phyloP scores from a whole-genome alignment of 2,797 vertebrate genomes.

The Mergus octosetaceus region DNA sequence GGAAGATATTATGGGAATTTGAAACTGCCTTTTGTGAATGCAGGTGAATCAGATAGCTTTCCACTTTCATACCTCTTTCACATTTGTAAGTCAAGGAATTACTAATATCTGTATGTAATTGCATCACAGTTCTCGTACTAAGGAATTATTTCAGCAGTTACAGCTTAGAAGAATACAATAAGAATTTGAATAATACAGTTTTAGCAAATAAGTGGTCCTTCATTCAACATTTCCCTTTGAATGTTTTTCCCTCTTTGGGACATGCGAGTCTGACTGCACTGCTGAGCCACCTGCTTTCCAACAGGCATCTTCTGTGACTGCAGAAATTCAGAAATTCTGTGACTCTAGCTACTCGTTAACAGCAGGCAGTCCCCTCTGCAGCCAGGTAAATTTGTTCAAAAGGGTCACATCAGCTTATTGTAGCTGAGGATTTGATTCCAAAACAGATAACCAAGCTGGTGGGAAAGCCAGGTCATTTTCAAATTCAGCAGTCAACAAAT shows the following conservation, averaged over 20 bases:
- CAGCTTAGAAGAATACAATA: conserved; percentile 13
- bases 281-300: not conserved
- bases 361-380: not conserved
- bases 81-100: not conserved
- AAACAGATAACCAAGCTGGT: not conserved
- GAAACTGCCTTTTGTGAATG: conserved; percentile 2
- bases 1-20: not conserved
- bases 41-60: conserved; percentile 4
- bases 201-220: not conserved
- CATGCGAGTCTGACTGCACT: not conserved
- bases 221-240: not conserved
- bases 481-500: not conserved
- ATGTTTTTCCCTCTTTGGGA: not conserved
- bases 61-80: not conserved
- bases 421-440: not conserved
- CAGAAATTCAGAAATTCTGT: not conserved
- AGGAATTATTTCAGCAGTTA: not conserved
- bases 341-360: not conserved
- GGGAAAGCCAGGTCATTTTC: not conserved
- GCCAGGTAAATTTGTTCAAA: not conserved
- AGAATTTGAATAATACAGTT: conserved; percentile 3
- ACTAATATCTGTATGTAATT: not conserved
- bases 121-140: not conserved
- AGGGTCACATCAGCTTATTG: not conserved
- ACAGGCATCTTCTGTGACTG: not conserved